Conservation (phyloP, 1,140 invertebrate genomes). For the Coptotermes formosanus region DNA sequence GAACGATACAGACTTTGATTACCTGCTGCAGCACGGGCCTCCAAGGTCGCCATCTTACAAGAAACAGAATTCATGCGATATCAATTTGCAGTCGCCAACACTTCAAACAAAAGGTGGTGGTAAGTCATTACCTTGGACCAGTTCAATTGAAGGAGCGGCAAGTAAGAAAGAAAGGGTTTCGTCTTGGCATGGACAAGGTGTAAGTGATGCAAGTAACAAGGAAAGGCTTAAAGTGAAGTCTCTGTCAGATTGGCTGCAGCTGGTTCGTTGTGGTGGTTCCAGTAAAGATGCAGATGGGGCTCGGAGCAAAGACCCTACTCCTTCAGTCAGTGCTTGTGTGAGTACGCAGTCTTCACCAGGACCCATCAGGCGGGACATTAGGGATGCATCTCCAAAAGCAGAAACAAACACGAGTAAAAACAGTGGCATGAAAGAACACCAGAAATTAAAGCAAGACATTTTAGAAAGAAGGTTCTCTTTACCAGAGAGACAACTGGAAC, state of each 20-base stretch:
- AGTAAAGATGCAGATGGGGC: background rate
- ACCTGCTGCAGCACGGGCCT: background rate
- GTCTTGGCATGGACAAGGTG: background rate
- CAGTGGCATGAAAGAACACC: background rate
- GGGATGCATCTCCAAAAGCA: background rate
- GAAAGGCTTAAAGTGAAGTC: slow-evolving; percentile 48
- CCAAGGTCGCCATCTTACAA: background rate
- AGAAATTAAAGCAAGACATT: background rate
- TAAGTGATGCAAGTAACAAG: slow-evolving; percentile 24
- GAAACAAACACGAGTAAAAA: background rate
- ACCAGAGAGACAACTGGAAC: background rate
- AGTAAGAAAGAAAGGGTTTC: slow-evolving; percentile 22
- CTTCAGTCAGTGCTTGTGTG: background rate
- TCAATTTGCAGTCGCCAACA: background rate
- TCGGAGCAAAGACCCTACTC: background rate
- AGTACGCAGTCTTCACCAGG: slow-evolving; percentile 5
- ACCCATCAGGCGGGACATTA: background rate
- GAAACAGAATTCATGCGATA: background rate
- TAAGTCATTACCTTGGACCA: background rate
- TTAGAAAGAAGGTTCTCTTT: slow-evolving; percentile 16
- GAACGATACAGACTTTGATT: background rate
- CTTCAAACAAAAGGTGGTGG: background rate
- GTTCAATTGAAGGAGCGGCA: slow-evolving; percentile 42
- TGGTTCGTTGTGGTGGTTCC: slow-evolving; percentile 45
- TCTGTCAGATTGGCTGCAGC: slow-evolving; percentile 54